Conservation (phyloP, 2,888 invertebrate genomes). For the Schrankia costaestrigalis region DNA sequence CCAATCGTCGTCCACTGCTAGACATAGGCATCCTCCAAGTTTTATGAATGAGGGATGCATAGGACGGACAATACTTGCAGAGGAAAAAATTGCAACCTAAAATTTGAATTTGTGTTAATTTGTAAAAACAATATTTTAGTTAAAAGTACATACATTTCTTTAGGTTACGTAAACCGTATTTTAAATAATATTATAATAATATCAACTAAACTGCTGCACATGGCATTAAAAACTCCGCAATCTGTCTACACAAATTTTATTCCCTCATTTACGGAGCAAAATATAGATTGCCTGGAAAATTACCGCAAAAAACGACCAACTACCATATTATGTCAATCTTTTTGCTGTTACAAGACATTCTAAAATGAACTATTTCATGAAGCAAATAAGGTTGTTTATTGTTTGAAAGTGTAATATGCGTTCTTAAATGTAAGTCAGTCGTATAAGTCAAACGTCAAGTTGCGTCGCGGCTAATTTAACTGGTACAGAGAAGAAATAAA, state of each 20-base stretch:
- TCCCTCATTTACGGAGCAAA: slow-evolving; percentile 51
- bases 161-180: too few species aligned
- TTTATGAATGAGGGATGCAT: too few species aligned
- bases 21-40: too few species aligned
- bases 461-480: slow-evolving; percentile 68
- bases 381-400: slow-evolving; percentile 31
- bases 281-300: slow-evolving; percentile 52
- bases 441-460: slow-evolving; percentile 43
- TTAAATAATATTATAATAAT: neutral
- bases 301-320: slow-evolving; percentile 52
- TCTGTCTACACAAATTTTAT: slow-evolving; percentile 36
- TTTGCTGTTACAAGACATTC: too few species aligned
- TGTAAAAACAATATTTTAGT: neutral
- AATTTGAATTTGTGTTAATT: too few species aligned
- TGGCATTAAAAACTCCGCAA: slow-evolving; percentile 39
- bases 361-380: too few species aligned
- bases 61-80: too few species aligned
- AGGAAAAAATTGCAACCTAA: too few species aligned
- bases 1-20: too few species aligned
- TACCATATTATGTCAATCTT: slow-evolving; percentile 61
- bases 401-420: neutral
- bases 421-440: slow-evolving; percentile 16
- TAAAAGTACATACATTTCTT: neutral
- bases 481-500: slow-evolving; percentile 46
- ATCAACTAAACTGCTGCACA: slow-evolving; percentile 24